Percentiles rank a stretch among this genome's conserved stretches.
phyloP scores from a whole-genome alignment of 2,797 vertebrate species.

The Hypotaenidia philippensis region DNA sequence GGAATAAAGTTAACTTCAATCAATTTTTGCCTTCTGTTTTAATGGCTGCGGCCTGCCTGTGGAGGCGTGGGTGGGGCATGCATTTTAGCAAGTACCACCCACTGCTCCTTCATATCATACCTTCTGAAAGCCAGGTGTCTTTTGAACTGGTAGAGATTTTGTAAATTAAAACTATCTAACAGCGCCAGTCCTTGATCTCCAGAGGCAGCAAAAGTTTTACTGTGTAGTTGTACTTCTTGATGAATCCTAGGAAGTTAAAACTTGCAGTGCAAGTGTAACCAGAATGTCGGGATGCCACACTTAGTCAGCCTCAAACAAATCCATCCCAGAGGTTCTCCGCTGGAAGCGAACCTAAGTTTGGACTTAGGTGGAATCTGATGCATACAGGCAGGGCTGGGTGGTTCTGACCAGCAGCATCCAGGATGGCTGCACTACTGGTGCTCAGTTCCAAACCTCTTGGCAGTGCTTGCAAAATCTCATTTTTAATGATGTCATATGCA shows the following conservation, averaged over 20 bases:
- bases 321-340: background rate
- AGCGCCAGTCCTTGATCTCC: background rate
- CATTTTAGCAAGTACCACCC: background rate
- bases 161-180: background rate
- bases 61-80: background rate
- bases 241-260: background rate
- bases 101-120: background rate
- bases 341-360: background rate
- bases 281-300: background rate
- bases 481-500: background rate
- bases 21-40: constrained; percentile 53
- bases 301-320: background rate
- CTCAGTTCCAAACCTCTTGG: background rate
- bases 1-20: constrained; percentile 60
- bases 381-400: background rate
- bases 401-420: background rate
- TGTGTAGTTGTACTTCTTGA: background rate
- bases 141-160: background rate
- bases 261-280: background rate
- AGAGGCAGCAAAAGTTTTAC: background rate
- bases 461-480: rapidly evolving
- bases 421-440: background rate
- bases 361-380: rapidly evolving
- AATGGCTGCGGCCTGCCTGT: background rate
- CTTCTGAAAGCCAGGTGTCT: background rate